These are phyloP conservation scores for Anoplolepis gracilipes DNA, from an alignment of 1,140 invertebrate species.

Conservation along the genomic window DNA sequence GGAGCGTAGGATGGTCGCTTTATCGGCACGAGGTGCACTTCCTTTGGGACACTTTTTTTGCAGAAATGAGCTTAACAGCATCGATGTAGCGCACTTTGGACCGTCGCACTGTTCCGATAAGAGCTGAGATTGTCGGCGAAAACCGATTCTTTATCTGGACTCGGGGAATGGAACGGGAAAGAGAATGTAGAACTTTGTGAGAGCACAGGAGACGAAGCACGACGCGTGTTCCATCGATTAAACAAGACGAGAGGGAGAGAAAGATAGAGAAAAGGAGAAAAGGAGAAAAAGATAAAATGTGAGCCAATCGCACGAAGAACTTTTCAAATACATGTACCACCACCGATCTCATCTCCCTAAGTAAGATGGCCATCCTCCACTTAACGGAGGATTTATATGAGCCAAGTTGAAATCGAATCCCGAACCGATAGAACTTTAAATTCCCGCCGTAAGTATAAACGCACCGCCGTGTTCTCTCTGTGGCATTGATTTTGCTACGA, in stretches of 20 bases:
- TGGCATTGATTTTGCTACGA: slow-evolving; percentile 39
- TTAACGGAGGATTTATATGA: slow-evolving; percentile 73
- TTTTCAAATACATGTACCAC: slow-evolving; percentile 58
- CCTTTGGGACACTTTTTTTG: slow-evolving; percentile 53
- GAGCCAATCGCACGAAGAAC: slow-evolving; percentile 38
- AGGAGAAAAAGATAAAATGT: too few relatives aligned
- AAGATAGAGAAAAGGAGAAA: not conserved
- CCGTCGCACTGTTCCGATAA: slow-evolving; percentile 54
- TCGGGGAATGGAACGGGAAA: not conserved
- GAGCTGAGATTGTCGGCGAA: slow-evolving; percentile 43
- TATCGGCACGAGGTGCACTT: slow-evolving; percentile 68
- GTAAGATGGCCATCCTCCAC: slow-evolving; percentile 68
- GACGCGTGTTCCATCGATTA: slow-evolving; percentile 65
- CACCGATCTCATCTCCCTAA: slow-evolving; percentile 65
- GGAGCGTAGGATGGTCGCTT: slow-evolving; percentile 58
- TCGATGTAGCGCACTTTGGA: slow-evolving; percentile 41
- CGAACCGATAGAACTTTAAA: slow-evolving; percentile 69
- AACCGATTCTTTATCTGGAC: slow-evolving; percentile 60
- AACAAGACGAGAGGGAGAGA: slow-evolving; percentile 36
- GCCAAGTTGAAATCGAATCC: slow-evolving; percentile 73
- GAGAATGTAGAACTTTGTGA: not conserved
- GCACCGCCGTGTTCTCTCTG: slow-evolving; percentile 17
- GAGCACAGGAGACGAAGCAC: slow-evolving; percentile 18
- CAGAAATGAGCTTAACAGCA: slow-evolving; percentile 43
- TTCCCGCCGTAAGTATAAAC: slow-evolving; percentile 65